Conservation (phyloP, 2,113 vertebrate genomes). For the Hippocampus guttulatus region DNA sequence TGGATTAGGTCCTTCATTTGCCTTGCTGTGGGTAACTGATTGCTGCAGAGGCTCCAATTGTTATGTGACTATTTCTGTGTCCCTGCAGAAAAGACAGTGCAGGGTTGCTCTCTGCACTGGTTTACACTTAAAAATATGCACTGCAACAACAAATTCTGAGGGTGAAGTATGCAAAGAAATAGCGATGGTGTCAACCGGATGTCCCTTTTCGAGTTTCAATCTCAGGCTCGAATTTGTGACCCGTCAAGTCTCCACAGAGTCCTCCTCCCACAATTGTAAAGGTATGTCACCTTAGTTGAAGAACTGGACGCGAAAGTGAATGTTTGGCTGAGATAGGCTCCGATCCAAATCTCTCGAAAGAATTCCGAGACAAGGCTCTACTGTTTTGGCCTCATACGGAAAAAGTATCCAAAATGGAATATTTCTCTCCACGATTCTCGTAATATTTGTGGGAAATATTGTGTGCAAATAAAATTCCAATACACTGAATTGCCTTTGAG, state of each 20-base stretch:
- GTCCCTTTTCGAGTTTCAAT: background rate
- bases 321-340: background rate
- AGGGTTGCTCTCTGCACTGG: background rate
- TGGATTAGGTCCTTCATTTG: conserved; percentile 34
- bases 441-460: too few relatives aligned
- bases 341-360: too few relatives aligned
- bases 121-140: background rate
- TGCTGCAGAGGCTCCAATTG: conserved; percentile 31
- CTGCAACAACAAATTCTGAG: background rate
- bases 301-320: background rate
- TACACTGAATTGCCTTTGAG: too few relatives aligned
- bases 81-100: background rate
- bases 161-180: background rate
- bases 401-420: too few relatives aligned
- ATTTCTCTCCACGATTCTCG: too few relatives aligned
- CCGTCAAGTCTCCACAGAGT: background rate
- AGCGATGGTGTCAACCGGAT: background rate
- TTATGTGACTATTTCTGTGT: conserved; percentile 14
- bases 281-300: background rate
- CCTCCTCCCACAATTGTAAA: background rate
- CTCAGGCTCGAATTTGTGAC: background rate
- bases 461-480: too few relatives aligned
- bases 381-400: too few relatives aligned
- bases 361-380: too few relatives aligned
- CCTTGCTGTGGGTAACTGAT: conserved; percentile 43